Conservation (phyloP, 2,888 invertebrate genomes). For the Andrena praecox region DNA sequence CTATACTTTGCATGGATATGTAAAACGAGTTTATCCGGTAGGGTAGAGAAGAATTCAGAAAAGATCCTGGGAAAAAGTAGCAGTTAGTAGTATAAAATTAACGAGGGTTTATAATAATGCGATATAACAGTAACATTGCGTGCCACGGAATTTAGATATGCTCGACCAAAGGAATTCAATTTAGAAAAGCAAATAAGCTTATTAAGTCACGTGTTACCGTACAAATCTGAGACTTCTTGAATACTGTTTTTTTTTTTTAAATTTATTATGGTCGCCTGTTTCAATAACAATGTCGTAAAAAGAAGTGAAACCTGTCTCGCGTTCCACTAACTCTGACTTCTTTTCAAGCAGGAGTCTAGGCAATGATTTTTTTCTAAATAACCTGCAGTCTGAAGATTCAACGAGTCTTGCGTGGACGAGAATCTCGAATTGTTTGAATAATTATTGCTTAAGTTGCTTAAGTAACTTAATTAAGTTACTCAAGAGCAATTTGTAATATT, state of each 20-base stretch:
- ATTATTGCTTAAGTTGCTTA: too few relatives aligned
- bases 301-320: conserved; percentile 24
- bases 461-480: too few relatives aligned
- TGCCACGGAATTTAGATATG: not conserved
- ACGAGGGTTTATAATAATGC: not conserved
- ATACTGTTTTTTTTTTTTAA: not conserved
- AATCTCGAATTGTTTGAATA: too few relatives aligned
- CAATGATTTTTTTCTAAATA: not conserved
- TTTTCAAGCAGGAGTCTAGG: not conserved
- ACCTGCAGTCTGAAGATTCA: too few relatives aligned
- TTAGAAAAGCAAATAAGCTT: conserved; percentile 8
- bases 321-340: conserved; percentile 2
- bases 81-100: too few relatives aligned
- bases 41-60: too few relatives aligned
- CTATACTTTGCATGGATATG: too few relatives aligned
- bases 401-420: too few relatives aligned
- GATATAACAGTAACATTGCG: too few relatives aligned
- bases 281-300: conserved; percentile 44
- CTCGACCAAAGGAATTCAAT: not conserved
- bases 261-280: conserved; percentile 14
- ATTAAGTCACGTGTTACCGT: not conserved
- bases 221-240: not conserved
- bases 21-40: too few relatives aligned
- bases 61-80: too few relatives aligned
- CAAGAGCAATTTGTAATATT: too few relatives aligned